Percentiles rank a stretch among this genome's conserved stretches.
phyloP scores from a whole-genome alignment of 1,140 invertebrate genomes.

The Hermatobates lingyangjiaoensis region DNA sequence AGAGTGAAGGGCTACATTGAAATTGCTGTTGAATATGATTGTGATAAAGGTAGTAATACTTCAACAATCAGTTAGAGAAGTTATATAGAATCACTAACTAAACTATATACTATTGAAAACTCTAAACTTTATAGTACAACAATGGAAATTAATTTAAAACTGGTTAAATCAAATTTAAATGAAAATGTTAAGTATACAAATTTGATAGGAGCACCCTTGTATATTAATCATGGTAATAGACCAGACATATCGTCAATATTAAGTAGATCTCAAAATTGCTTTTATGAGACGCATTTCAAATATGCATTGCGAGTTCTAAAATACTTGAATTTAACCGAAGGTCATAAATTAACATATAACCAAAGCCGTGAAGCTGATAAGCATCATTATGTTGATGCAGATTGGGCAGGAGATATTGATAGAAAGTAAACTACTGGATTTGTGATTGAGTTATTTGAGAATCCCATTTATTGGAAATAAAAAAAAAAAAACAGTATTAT shows the following conservation, averaged over 20 bases:
- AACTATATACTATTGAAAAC: neutral
- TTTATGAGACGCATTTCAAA: neutral
- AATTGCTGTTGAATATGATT: neutral
- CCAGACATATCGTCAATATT: neutral
- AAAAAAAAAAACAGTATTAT: slow-evolving; percentile 9
- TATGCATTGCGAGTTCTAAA: neutral
- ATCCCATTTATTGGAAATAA: slow-evolving; percentile 9
- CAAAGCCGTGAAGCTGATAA: slow-evolving; percentile 12
- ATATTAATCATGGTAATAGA: neutral
- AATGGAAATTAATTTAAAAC: neutral
- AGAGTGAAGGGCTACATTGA: neutral
- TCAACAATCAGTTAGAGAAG: neutral
- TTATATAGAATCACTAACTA: neutral
- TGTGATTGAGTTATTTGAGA: slow-evolving; percentile 6
- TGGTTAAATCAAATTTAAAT: neutral
- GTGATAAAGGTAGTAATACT: neutral
- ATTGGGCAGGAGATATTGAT: slow-evolving; percentile 7
- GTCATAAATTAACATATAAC: neutral
- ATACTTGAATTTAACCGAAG: neutral
- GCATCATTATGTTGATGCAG: slow-evolving; percentile 11
- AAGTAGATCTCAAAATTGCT: neutral
- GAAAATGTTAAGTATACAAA: neutral
- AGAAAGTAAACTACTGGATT: slow-evolving; percentile 9
- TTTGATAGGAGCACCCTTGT: neutral
- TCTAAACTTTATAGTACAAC: neutral